Conservation (phyloP, 1,140 invertebrate genomes). For the Leptinotarsa texana region DNA sequence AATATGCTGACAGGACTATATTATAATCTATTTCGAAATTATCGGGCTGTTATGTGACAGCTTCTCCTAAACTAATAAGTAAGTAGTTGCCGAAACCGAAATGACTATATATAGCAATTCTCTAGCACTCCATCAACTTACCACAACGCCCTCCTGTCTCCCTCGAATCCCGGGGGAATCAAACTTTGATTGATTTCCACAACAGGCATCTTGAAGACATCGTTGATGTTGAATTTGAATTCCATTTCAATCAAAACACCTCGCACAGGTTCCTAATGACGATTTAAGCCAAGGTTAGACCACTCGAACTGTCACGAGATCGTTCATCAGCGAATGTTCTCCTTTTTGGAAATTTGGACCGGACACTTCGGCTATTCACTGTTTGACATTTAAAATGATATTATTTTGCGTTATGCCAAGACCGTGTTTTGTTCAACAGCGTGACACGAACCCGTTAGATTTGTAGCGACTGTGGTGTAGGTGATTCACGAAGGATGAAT, state of each 20-base stretch:
- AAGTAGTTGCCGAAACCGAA: not conserved
- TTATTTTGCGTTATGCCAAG: not conserved
- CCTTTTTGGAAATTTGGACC: not conserved
- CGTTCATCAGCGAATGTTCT: not conserved
- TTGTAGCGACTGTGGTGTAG: not conserved
- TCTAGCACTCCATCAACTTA: slow-evolving; percentile 54
- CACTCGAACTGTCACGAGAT: not conserved
- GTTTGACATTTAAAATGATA: slow-evolving; percentile 20
- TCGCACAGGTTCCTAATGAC: not conserved
- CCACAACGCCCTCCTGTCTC: slow-evolving; percentile 60
- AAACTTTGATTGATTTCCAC: slow-evolving; percentile 64
- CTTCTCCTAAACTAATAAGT: too few relatives aligned
- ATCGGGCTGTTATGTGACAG: too few relatives aligned
- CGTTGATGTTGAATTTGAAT: slow-evolving; percentile 66
- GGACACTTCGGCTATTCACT: slow-evolving; percentile 11
- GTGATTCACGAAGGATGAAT: not conserved
- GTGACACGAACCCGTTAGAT: slow-evolving; percentile 16
- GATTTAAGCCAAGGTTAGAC: not conserved
- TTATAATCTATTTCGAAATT: too few relatives aligned
- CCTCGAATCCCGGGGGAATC: slow-evolving; percentile 64
- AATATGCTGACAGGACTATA: too few relatives aligned
- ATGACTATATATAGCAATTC: slow-evolving; percentile 8
- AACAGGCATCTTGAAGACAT: slow-evolving; percentile 62
- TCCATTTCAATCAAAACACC: slow-evolving; percentile 56
- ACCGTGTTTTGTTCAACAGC: slow-evolving; percentile 7